Conservation (phyloP, 1,140 invertebrate species). For the Rhagoletis pomonella region DNA sequence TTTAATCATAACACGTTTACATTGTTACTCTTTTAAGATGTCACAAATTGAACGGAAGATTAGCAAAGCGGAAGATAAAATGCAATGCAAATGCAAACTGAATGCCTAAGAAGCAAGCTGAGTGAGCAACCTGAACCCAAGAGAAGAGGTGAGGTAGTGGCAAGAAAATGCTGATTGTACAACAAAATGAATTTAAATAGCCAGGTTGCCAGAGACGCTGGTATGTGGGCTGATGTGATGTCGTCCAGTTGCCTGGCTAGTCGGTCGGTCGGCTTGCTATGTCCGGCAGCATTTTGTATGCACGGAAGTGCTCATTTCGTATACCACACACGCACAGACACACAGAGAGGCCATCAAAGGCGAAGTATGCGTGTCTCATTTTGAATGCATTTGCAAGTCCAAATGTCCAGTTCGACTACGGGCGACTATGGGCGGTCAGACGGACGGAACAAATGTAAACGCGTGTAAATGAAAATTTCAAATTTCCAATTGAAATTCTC, state of each 20-base stretch:
- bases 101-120: slow-evolving; percentile 2
- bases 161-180: slow-evolving; percentile 34
- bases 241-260: neutral
- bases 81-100: slow-evolving; percentile 34
- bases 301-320: slow-evolving; percentile 35
- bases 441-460: slow-evolving; percentile 33
- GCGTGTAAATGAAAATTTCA: slow-evolving; percentile 40
- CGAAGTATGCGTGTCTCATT: neutral
- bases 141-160: neutral
- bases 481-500: slow-evolving; percentile 51
- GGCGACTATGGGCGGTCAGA: neutral
- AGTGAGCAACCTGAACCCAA: neutral
- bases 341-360: neutral
- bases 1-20: slow-evolving; percentile 12
- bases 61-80: slow-evolving; percentile 45
- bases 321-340: slow-evolving; percentile 5
- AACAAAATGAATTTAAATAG: slow-evolving; percentile 46
- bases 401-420: neutral
- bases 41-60: slow-evolving; percentile 50
- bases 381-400: neutral
- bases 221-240: neutral
- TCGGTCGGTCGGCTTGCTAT: neutral
- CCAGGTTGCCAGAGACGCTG: neutral
- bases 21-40: slow-evolving; percentile 26
- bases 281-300: slow-evolving; percentile 24